Evolutionary conservation across 2,113 vertebrate species (phyloP).

Genomic region (Aldabrachelys gigantea): DNA sequence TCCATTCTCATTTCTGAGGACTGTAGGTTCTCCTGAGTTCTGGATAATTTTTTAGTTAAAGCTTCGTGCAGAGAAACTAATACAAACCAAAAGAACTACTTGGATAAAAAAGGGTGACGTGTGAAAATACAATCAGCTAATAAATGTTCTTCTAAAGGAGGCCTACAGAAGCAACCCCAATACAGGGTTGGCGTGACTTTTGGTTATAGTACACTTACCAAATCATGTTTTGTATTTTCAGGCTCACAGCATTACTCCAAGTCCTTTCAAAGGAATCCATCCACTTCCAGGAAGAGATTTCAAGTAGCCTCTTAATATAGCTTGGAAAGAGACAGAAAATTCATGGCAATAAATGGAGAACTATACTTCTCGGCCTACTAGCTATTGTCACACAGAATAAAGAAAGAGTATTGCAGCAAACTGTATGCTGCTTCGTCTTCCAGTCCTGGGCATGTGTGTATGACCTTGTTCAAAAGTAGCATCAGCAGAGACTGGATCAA

Average conservation of each 20-base stretch:
- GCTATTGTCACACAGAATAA: background rate
- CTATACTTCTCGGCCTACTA: background rate
- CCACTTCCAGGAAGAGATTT: slow-evolving; percentile 74
- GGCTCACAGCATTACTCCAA: slow-evolving; percentile 76
- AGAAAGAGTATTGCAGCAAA: slow-evolving; percentile 6
- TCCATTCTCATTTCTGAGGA: background rate
- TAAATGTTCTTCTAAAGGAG: background rate
- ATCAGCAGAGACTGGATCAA: slow-evolving; percentile 5
- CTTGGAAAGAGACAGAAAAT: background rate
- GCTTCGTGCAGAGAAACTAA: background rate
- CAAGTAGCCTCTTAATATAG: slow-evolving; percentile 71
- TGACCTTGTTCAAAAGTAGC: slow-evolving; percentile 4
- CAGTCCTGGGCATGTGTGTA: background rate
- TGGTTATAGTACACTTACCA: background rate
- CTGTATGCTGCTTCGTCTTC: background rate
- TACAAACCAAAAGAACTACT: background rate
- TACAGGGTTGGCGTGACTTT: background rate
- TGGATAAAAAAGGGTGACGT: background rate
- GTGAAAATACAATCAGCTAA: background rate
- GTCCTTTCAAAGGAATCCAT: slow-evolving; percentile 76
- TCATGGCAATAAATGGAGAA: background rate
- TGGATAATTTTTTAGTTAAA: background rate
- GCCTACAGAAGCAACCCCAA: background rate
- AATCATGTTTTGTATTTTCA: slow-evolving; percentile 55
- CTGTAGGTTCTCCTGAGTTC: background rate